Evolutionary conservation across 2,113 vertebrate genomes (phyloP), one percentile per base, ranked within the genome.

Genomic region (Microcebus tavaratra): DNA sequence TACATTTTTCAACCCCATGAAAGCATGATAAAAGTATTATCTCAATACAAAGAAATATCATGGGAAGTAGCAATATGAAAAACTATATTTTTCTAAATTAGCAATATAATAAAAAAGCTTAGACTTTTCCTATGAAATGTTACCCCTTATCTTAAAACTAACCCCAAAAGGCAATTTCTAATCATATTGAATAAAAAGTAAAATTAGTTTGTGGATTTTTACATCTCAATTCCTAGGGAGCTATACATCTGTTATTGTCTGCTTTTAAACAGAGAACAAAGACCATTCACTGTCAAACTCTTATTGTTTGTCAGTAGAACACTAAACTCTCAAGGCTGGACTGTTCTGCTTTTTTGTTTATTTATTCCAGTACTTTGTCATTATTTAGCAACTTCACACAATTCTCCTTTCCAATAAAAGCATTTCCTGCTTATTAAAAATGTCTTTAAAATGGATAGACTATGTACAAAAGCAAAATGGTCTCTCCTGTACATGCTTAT

Each of bases 391-490:
- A 27, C 36, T 11, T 93, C 80, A 50, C 15, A 13, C 87, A 87
- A 78, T 73, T 39, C 70, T 76, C 63, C 70, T 53, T 90, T 87
- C n/a, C 23, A n/a, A 88, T 80, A 63, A 9, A 17, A 72, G 31
- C 65, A 73, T 93, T 92, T 90, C n/a, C 76, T 67, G 63, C 82
- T 89, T 93, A 73, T 97, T 97, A 91, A 95, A 97, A 93, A 80
- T 76, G n/a, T 94, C 95, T 94, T 90, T 85, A 84, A 93, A 96
- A 95, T 83, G 29, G 63, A 80, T 78, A 90, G 68, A 93, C 70
- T 59, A 17, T 61, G n/a, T 39, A 72, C 70, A 82, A 2, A 55
- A 36, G 65, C 55, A 93, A n/a, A 97, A 80, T 57, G 45, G 48
- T 87, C 70, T 93, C 75, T 95, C 79, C 68, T 93, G 91, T 80